A percentile compares a stretch with the other conserved stretches of the same genome.
Conservation (phyloP, 2,113 vertebrate species). For the Mesembrinibis cayennensis region DNA sequence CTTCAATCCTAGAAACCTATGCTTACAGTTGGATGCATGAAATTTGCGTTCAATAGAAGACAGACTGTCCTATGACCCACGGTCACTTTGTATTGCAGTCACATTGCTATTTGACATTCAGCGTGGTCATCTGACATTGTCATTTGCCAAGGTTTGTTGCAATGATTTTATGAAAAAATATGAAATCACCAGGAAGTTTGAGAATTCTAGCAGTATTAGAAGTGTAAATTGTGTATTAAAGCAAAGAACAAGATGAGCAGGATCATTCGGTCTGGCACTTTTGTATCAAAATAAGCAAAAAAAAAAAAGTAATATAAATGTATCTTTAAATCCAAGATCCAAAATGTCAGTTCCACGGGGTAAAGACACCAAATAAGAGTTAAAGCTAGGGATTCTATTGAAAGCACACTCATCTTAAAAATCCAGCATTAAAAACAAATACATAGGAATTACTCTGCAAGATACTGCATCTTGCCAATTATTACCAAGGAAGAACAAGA, state of each 20-base stretch:
- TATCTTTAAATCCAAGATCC: background rate
- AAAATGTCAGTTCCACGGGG: background rate
- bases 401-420: background rate
- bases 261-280: background rate
- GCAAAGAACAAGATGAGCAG: background rate
- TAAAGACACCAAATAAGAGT: background rate
- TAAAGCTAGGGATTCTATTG: background rate
- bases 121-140: fast-evolving
- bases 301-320: background rate
- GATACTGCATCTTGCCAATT: background rate
- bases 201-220: background rate
- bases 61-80: background rate
- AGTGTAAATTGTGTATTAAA: background rate
- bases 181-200: background rate
- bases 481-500: background rate
- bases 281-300: background rate
- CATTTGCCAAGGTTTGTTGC: background rate
- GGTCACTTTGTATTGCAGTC: background rate
- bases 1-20: background rate
- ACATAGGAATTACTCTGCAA: background rate
- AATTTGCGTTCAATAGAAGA: background rate
- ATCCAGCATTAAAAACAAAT: background rate
- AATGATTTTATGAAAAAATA: background rate
- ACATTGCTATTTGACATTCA: no score
- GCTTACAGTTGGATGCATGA: no score